These are phyloP conservation scores for Microtus pennsylvanicus DNA, from an alignment of 2,113 vertebrate genomes.

Conservation along the genomic window DNA sequence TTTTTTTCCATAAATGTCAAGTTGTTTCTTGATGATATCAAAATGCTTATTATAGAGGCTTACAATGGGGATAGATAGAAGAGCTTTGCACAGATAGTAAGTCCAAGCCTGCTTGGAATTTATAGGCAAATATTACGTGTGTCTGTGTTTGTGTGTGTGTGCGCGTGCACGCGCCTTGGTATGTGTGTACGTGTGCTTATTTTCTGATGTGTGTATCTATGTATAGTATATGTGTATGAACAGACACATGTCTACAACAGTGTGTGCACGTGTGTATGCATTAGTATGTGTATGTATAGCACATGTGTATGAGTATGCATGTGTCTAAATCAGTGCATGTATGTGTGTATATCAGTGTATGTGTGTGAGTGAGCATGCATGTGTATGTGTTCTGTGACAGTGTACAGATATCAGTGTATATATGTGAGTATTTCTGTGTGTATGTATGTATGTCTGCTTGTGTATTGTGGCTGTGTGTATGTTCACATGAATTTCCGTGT, in stretches of 20 bases:
- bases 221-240: neutral
- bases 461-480: neutral
- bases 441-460: neutral
- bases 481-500: neutral
- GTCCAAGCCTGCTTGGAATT: neutral
- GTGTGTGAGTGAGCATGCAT: neutral
- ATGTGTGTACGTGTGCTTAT: neutral
- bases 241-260: neutral
- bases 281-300: neutral
- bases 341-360: neutral
- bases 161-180: neutral
- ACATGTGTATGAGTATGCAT: neutral
- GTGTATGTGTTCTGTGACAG: neutral
- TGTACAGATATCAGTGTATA: neutral
- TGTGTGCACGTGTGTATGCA: neutral
- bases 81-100: neutral
- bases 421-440: neutral
- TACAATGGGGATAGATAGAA: fast-evolving
- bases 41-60: neutral
- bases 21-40: neutral
- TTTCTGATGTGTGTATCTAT: neutral
- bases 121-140: neutral
- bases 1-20: neutral
- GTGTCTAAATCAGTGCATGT: neutral
- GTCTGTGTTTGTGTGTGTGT: neutral